Conservation (phyloP, 2,797 vertebrate species). For the Loriculus beryllinus region DNA sequence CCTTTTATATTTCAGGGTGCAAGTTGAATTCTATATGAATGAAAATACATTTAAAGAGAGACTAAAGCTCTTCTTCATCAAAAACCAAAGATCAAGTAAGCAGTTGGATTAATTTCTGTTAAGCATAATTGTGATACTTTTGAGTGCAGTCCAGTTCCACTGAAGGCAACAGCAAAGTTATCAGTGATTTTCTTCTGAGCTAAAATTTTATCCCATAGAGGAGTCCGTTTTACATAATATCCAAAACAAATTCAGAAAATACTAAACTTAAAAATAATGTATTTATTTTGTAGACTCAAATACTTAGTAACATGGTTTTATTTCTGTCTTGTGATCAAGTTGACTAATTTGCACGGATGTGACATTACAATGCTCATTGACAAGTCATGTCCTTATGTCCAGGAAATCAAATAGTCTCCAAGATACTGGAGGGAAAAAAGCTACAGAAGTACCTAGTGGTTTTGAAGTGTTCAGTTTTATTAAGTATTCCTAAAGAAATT, state of each 20-base stretch:
- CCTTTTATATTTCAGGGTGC: constrained; percentile 76
- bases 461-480: background rate
- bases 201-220: background rate
- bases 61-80: constrained; percentile 85
- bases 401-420: background rate
- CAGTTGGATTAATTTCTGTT: constrained; percentile 30
- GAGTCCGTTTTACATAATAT: background rate
- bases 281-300: background rate
- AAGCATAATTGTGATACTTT: background rate
- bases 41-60: constrained; percentile 86
- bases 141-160: background rate
- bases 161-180: background rate
- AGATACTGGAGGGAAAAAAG: background rate
- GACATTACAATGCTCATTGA: background rate
- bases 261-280: background rate
- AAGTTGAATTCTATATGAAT: constrained; percentile 85
- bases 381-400: background rate
- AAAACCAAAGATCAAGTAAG: constrained; percentile 89
- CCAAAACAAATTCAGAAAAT: background rate
- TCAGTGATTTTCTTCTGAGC: background rate
- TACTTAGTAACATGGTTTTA: background rate
- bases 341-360: background rate
- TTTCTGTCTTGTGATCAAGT: background rate
- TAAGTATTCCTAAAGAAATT: background rate
- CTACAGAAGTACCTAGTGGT: background rate